These are phyloP conservation scores for Hydractinia symbiolongicarpus DNA, from an alignment of 30 jellyfish, hydroid and myxozoan species.

Conservation along the genomic window DNA sequence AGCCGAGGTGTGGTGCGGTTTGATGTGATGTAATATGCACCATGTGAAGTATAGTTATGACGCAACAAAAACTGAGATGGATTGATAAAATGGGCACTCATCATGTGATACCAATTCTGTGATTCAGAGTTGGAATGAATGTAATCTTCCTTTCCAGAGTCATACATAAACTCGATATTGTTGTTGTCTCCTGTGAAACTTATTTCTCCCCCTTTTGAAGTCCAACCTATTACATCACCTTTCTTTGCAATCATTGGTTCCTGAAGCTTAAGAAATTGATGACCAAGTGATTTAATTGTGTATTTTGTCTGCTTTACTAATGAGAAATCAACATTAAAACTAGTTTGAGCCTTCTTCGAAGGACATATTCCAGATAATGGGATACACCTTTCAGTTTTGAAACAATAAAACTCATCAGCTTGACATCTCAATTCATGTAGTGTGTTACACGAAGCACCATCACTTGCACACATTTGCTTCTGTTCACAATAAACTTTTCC, in stretches of 20 bases:
- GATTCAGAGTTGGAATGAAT: conserved; percentile 25
- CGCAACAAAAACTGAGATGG: conserved; percentile 50
- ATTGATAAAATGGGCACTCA: conserved; percentile 60
- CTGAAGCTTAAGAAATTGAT: conserved; percentile 37
- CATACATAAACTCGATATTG: conserved; percentile 61
- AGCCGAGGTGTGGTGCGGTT: conserved; percentile 33
- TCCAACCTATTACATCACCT: conserved; percentile 95
- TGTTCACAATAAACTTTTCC: conserved; percentile 57
- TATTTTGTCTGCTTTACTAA: conserved; percentile 42
- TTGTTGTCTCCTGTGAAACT: conserved; percentile 27
- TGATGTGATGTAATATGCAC: conserved; percentile 50
- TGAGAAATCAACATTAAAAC: conserved; percentile 50
- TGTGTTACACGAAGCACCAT: conserved; percentile 34
- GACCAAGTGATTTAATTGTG: conserved; percentile 37
- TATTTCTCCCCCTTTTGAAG: conserved; percentile 51
- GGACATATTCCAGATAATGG: conserved; percentile 10
- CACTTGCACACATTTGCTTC: conserved; percentile 47
- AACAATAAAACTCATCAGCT: conserved; percentile 61
- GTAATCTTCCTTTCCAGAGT: conserved; percentile 22
- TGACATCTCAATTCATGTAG: conserved; percentile 34
- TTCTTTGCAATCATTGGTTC: conserved; percentile 37
- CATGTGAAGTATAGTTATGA: conserved; percentile 65
- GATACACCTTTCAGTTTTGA: conserved; percentile 64
- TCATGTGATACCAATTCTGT: conserved; percentile 36
- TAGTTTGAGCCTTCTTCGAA: conserved; percentile 19